Percentiles rank a stretch among this genome's conserved stretches.
Conservation (phyloP, 2,888 invertebrate species). For the Lampropteryx suffumata region DNA sequence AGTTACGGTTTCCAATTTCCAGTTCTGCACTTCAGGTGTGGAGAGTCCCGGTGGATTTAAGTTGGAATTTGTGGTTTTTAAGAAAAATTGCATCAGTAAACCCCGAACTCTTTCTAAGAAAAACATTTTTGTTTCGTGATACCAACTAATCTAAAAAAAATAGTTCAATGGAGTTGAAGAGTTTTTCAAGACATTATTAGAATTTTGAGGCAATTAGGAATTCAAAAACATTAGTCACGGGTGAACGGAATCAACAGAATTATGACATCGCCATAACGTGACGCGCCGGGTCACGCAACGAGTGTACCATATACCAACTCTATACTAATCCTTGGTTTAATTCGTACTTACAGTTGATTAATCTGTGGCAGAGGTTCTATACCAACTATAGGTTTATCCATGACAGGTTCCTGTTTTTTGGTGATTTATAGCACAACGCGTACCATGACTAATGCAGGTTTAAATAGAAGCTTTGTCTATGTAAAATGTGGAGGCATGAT, state of each 20-base stretch:
- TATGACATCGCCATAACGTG: constrained; percentile 75
- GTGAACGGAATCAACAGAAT: constrained; percentile 68
- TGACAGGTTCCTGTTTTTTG: constrained; percentile 66
- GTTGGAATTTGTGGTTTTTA: constrained; percentile 5
- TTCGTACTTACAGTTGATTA: constrained; percentile 8
- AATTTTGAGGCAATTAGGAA: constrained; percentile 43
- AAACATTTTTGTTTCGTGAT: background rate
- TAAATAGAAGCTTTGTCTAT: constrained; percentile 58
- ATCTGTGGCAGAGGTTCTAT: constrained; percentile 10
- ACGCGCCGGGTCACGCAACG: constrained; percentile 47
- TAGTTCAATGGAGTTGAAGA: background rate
- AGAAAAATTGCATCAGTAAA: constrained; percentile 4
- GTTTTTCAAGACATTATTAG: background rate
- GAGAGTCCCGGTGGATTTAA: constrained; percentile 37
- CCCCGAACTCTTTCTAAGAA: background rate
- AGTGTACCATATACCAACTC: constrained; percentile 6
- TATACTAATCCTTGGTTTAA: constrained; percentile 7
- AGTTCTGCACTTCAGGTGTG: constrained; percentile 74
- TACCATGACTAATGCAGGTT: constrained; percentile 69
- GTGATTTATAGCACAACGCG: constrained; percentile 72
- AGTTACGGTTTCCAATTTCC: constrained; percentile 81
- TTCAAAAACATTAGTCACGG: constrained; percentile 67
- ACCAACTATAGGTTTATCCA: constrained; percentile 19
- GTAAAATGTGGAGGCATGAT: constrained; percentile 42
- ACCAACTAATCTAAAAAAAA: background rate